A percentile compares a stretch with the other conserved stretches of the same genome.
Evolutionary conservation across 23 tunicate species (phyloP).

Genomic region (Oikopleura albicans): DNA sequence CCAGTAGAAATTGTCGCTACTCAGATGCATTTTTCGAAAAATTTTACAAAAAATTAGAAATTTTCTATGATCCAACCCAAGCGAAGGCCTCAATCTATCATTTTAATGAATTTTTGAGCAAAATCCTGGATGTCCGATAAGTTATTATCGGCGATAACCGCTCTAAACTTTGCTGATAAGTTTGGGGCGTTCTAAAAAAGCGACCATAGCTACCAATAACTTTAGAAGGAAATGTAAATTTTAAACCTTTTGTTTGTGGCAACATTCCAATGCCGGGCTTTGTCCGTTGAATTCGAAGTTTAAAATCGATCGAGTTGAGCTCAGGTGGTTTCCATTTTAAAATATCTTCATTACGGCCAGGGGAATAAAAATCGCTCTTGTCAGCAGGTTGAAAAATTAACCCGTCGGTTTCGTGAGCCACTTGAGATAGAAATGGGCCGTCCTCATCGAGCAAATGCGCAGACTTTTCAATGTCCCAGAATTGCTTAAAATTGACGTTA

Average conservation of each 20-base stretch:
- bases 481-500: background rate
- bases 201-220: too few relatives aligned
- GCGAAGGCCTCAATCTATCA: too few relatives aligned
- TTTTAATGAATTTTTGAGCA: too few relatives aligned
- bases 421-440: background rate
- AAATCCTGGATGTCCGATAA: too few relatives aligned
- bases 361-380: slow-evolving; percentile 29
- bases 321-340: slow-evolving; percentile 86
- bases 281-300: slow-evolving; percentile 34
- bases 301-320: slow-evolving; percentile 62
- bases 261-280: slow-evolving; percentile 44
- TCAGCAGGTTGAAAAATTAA: slow-evolving; percentile 87
- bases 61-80: too few relatives aligned
- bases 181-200: too few relatives aligned
- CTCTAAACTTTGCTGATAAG: too few relatives aligned
- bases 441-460: slow-evolving; percentile 14
- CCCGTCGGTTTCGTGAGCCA: slow-evolving; percentile 85
- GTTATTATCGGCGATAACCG: too few relatives aligned
- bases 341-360: slow-evolving; percentile 67
- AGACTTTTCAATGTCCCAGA: slow-evolving; percentile 7
- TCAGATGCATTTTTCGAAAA: too few relatives aligned
- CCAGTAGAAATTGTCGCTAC: too few relatives aligned
- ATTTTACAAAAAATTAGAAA: too few relatives aligned
- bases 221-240: too few relatives aligned
- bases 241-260: slow-evolving; percentile 32